Evolutionary conservation across 2,888 invertebrate species (phyloP).

Genomic region (Lamproptera curius): DNA sequence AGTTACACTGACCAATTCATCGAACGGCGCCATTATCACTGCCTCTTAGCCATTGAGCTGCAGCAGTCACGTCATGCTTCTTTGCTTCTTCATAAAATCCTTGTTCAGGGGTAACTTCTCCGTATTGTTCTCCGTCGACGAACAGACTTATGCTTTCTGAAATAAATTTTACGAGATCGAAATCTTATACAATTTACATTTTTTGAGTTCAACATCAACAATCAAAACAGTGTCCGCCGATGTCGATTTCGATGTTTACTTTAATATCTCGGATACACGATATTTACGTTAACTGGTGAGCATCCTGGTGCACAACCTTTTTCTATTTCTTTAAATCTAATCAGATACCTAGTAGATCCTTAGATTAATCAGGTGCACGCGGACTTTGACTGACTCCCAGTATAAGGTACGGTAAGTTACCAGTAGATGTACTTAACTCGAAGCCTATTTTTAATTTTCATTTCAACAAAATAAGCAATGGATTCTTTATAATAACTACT

Average conservation of each 20-base stretch:
- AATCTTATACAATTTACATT: neutral
- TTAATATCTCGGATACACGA: no score
- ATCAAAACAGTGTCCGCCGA: no score
- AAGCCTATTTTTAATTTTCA: no score
- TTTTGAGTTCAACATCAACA: neutral
- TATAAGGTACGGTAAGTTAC: no score
- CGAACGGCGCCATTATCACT: conserved; percentile 84
- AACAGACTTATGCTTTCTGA: conserved; percentile 62
- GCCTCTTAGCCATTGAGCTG: conserved; percentile 77
- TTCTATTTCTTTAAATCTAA: neutral
- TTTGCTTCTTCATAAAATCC: conserved; percentile 49
- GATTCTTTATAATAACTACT: no score
- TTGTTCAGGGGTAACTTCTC: conserved; percentile 52
- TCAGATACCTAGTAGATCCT: neutral
- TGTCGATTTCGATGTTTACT: no score
- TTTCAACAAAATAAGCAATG: no score
- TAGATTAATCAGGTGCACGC: no score
- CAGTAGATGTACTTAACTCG: no score
- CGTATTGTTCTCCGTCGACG: conserved; percentile 79
- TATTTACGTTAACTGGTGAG: no score
- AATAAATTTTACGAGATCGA: neutral
- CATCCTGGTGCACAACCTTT: neutral
- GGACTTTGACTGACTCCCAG: no score
- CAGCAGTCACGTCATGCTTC: conserved; percentile 49
- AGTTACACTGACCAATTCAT: conserved; percentile 78